phyloP scores from a whole-genome alignment of 1,140 invertebrate genomes.

The Zaprionus africanus region DNA sequence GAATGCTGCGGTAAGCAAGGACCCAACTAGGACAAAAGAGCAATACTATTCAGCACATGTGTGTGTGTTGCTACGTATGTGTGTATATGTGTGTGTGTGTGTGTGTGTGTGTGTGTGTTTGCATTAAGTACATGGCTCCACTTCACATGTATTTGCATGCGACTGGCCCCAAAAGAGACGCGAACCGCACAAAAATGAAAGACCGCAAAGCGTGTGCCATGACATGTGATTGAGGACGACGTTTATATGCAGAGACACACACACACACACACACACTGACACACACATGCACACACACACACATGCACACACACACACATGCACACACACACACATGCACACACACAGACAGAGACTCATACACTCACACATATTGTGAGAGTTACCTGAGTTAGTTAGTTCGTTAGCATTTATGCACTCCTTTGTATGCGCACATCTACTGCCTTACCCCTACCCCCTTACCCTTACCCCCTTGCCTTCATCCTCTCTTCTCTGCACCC shows the following conservation, averaged over 20 bases:
- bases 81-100: slow-evolving; percentile 18
- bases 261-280: slow-evolving; percentile 19
- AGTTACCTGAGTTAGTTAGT: slow-evolving; percentile 77
- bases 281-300: background rate
- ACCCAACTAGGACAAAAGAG: slow-evolving; percentile 80
- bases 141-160: slow-evolving; percentile 68
- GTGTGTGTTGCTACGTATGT: slow-evolving; percentile 15
- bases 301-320: slow-evolving; percentile 26
- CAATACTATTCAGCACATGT: slow-evolving; percentile 67
- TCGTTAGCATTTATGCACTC: slow-evolving; percentile 79
- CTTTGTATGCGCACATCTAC: slow-evolving; percentile 48
- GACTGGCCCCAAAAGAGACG: slow-evolving; percentile 58
- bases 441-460: background rate
- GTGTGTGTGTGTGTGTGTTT: slow-evolving; percentile 53
- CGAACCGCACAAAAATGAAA: slow-evolving; percentile 65
- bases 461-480: background rate
- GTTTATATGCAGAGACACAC: slow-evolving; percentile 61
- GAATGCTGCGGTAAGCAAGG: slow-evolving; percentile 65
- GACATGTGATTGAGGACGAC: slow-evolving; percentile 81
- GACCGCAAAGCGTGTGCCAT: slow-evolving; percentile 67
- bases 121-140: slow-evolving; percentile 53
- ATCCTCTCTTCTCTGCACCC: background rate
- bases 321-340: slow-evolving; percentile 9
- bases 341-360: slow-evolving; percentile 16
- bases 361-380: slow-evolving; percentile 33